Percentiles rank a stretch among this genome's conserved stretches.
phyloP scores from a whole-genome alignment of 2,888 invertebrate genomes.

The Phyllotreta cruciferae region DNA sequence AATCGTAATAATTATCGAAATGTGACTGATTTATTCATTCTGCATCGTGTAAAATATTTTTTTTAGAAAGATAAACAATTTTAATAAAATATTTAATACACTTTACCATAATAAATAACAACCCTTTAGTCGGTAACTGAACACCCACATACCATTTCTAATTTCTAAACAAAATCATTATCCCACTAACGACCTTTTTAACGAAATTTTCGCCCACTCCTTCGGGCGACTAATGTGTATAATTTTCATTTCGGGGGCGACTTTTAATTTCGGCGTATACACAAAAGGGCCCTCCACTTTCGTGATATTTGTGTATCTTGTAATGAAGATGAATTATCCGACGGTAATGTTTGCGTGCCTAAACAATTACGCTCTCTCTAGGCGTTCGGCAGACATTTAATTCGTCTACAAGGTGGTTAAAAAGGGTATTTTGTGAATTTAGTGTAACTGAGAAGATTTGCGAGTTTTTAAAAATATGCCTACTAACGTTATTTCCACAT shows the following conservation, averaged over 20 bases:
- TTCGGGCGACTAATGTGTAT: slow-evolving; percentile 19
- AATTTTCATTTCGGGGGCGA: slow-evolving; percentile 29
- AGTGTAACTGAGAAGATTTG: too few relatives aligned
- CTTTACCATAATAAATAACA: too few relatives aligned
- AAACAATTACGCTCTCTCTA: slow-evolving; percentile 5
- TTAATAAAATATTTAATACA: too few relatives aligned
- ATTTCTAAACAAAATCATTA: slow-evolving; percentile 7
- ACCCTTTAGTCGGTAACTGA: neutral
- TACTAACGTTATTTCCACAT: too few relatives aligned
- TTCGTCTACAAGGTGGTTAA: slow-evolving; percentile 1
- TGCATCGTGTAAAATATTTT: too few relatives aligned
- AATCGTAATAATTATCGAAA: too few relatives aligned
- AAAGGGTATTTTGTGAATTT: too few relatives aligned
- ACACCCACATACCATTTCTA: neutral
- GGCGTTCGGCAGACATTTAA: neutral
- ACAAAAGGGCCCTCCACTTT: slow-evolving; percentile 26
- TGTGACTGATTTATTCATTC: too few relatives aligned
- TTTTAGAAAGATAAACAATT: too few relatives aligned
- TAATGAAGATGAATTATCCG: slow-evolving; percentile 25
- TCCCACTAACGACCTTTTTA: slow-evolving; percentile 2
- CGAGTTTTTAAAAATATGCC: too few relatives aligned
- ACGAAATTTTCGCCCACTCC: slow-evolving; percentile 3
- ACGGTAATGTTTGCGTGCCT: slow-evolving; percentile 8
- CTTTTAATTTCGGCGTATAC: slow-evolving; percentile 27
- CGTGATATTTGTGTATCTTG: slow-evolving; percentile 24